Conservation (phyloP, 2,888 invertebrate genomes). For the Miltochrista miniata region DNA sequence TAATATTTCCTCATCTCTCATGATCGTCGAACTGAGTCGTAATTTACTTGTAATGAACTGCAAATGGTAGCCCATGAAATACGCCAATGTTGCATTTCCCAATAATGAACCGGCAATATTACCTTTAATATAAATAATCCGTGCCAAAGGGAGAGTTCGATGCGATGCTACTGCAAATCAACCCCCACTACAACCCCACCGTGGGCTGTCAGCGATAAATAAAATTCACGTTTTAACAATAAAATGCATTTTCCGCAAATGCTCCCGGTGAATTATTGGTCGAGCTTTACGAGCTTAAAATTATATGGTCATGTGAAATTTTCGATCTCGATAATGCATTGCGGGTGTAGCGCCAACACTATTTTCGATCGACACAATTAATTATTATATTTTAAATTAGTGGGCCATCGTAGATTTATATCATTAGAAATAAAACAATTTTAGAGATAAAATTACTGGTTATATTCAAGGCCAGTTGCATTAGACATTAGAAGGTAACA, state of each 20-base stretch:
- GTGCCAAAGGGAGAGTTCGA: conserved; percentile 80
- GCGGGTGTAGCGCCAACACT: conserved; percentile 62
- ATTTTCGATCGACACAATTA: conserved; percentile 59
- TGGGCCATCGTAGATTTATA: conserved; percentile 31
- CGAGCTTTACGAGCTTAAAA: conserved; percentile 83
- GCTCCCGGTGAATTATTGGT: conserved; percentile 80
- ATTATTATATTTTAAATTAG: conserved; percentile 39
- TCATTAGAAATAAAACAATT: conserved; percentile 26
- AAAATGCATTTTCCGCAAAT: conserved; percentile 84
- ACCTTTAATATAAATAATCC: conserved; percentile 83
- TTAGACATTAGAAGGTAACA: conserved; percentile 10
- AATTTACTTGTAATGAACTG: conserved; percentile 76
- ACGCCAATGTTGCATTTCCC: conserved; percentile 79
- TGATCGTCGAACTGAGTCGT: conserved; percentile 31
- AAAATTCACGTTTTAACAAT: conserved; percentile 84
- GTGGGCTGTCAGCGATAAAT: conserved; percentile 80
- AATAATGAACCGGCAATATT: conserved; percentile 81
- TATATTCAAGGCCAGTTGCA: conserved; percentile 13
- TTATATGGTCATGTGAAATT: conserved; percentile 82
- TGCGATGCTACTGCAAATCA: conserved; percentile 80
- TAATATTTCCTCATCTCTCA: too few species aligned
- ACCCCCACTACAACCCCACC: conserved; percentile 65
- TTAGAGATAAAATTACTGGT: conserved; percentile 12
- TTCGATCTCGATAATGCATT: conserved; percentile 80
- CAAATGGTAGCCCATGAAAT: conserved; percentile 74